A percentile compares a stretch with the other conserved stretches of the same genome.
These are phyloP conservation scores for Drusus annulatus DNA, from an alignment of 1,140 invertebrate species.

Conservation along the genomic window DNA sequence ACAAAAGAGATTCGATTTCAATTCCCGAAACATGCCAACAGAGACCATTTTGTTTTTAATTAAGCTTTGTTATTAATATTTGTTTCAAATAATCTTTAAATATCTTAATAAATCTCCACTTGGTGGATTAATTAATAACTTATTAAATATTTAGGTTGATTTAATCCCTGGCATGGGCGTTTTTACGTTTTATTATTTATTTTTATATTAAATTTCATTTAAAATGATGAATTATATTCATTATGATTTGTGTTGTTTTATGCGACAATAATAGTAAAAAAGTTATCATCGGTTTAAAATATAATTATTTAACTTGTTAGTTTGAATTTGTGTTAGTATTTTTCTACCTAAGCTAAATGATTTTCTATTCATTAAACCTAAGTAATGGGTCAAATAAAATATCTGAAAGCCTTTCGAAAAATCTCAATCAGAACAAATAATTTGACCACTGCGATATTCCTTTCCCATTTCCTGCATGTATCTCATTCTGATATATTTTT, in stretches of 20 bases:
- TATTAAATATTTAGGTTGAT: constrained; percentile 39
- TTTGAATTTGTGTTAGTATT: constrained; percentile 41
- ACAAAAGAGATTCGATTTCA: neutral
- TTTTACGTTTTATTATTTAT: constrained; percentile 45
- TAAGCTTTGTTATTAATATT: neutral
- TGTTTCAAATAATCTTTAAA: constrained; percentile 15
- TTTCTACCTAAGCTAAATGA: constrained; percentile 55
- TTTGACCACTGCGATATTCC: constrained; percentile 5
- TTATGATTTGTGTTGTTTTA: constrained; percentile 13
- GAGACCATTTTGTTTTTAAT: constrained; percentile 29
- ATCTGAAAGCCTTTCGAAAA: constrained; percentile 14
- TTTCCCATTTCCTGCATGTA: neutral
- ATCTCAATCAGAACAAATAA: constrained; percentile 1
- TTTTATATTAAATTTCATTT: constrained; percentile 49
- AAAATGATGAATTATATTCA: constrained; percentile 51
- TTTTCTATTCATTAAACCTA: constrained; percentile 44
- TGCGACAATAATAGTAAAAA: constrained; percentile 52
- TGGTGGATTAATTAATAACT: constrained; percentile 50
- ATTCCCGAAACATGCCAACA: constrained; percentile 9
- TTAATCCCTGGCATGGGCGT: constrained; percentile 50
- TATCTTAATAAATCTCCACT: constrained; percentile 51
- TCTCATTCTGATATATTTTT: constrained; percentile 23
- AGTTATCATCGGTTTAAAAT: constrained; percentile 48
- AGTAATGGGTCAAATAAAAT: constrained; percentile 8
- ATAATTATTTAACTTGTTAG: constrained; percentile 47